phyloP scores from a whole-genome alignment of 2,113 vertebrate species.

The Pelecanus crispus region DNA sequence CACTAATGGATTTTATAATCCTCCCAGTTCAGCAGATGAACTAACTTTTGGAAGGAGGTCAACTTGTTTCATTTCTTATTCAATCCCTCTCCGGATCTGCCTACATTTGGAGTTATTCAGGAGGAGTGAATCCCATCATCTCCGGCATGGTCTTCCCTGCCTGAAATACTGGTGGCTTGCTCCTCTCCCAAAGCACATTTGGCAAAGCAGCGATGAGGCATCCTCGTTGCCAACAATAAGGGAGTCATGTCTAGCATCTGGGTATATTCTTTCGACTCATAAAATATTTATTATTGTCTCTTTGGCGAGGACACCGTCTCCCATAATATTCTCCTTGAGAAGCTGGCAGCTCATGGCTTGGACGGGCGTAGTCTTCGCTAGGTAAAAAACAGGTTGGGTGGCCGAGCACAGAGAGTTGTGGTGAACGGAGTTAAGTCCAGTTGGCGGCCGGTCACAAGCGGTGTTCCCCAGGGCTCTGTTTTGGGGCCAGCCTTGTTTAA shows the following conservation, averaged over 20 bases:
- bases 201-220: neutral
- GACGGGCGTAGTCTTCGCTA: too few species aligned
- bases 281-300: neutral
- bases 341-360: too few species aligned
- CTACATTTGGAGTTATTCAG: neutral
- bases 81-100: neutral
- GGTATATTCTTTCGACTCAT: neutral
- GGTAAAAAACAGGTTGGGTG: too few species aligned
- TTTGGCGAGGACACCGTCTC: neutral
- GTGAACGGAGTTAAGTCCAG: too few species aligned
- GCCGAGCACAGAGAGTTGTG: too few species aligned
- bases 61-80: neutral
- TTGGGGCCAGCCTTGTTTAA: too few species aligned
- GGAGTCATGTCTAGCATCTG: neutral
- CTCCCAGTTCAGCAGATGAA: neutral
- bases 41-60: neutral
- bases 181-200: neutral
- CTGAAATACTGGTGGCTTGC: fast-evolving
- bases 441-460: too few species aligned
- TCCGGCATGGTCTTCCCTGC: fast-evolving
- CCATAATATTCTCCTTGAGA: too few species aligned
- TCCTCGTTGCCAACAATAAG: fast-evolving
- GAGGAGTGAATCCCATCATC: neutral
- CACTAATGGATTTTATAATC: neutral
- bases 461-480: too few species aligned